Evolutionary conservation across 1,140 invertebrate species (phyloP).

Genomic region (Campoletis sonorensis): DNA sequence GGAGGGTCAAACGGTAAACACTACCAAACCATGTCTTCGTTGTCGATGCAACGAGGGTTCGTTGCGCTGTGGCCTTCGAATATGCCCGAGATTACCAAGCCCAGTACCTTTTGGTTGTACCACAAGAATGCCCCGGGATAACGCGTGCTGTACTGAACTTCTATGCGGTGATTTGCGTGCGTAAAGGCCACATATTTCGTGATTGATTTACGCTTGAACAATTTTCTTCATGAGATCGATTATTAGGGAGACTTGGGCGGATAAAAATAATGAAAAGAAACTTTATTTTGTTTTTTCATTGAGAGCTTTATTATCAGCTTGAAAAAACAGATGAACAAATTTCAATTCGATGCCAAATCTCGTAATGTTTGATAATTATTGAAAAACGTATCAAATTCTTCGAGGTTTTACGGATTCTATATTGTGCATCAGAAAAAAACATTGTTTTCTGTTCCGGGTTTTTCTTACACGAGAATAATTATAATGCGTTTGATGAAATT

Average conservation of each 20-base stretch:
- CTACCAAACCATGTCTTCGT: conserved; percentile 85
- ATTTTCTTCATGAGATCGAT: neutral
- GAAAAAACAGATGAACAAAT: too few relatives aligned
- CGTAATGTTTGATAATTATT: too few relatives aligned
- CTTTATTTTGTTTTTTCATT: too few relatives aligned
- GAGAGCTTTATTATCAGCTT: too few relatives aligned
- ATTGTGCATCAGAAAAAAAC: too few relatives aligned
- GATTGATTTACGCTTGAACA: too few relatives aligned
- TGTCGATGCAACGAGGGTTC: conserved; percentile 85
- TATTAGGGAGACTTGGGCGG: neutral
- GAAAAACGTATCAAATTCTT: too few relatives aligned
- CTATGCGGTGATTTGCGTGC: conserved; percentile 81
- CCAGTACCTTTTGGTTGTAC: conserved; percentile 83
- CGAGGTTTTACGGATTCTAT: too few relatives aligned
- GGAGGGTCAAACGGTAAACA: conserved; percentile 81
- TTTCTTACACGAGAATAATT: too few relatives aligned
- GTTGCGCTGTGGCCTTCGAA: conserved; percentile 85
- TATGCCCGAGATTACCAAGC: conserved; percentile 85
- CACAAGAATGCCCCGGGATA: conserved; percentile 81
- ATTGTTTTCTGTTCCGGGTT: too few relatives aligned
- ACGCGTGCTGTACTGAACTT: conserved; percentile 86
- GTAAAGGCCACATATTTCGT: conserved; percentile 51
- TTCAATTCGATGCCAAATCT: too few relatives aligned
- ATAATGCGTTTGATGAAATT: conserved; percentile 1
- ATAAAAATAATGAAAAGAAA: too few relatives aligned